phyloP scores from a whole-genome alignment of 2,797 vertebrate genomes.

The Squalus acanthias region DNA sequence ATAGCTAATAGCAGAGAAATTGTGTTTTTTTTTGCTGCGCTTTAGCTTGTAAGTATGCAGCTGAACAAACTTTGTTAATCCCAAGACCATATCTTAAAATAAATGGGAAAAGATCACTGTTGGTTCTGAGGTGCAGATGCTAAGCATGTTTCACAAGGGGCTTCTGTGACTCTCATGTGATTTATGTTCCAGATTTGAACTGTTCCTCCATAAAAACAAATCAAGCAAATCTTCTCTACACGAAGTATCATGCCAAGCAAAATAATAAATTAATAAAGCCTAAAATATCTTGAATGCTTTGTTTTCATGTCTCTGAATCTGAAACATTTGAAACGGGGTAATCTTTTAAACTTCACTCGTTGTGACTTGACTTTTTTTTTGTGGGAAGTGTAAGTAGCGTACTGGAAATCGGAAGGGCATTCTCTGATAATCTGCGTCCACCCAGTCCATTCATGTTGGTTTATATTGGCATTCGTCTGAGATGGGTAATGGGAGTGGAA shows the following conservation, averaged over 20 bases:
- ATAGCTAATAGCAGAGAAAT: not conserved
- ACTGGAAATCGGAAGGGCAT: not conserved
- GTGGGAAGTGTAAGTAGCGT: not conserved
- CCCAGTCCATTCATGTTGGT: conserved; percentile 17
- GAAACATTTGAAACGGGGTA: not conserved
- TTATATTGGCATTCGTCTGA: conserved; percentile 14
- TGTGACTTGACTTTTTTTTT: not conserved
- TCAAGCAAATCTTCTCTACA: not conserved
- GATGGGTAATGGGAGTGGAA: conserved; percentile 31
- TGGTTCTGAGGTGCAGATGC: conserved; percentile 14
- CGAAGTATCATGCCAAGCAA: not conserved
- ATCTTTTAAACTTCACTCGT: not conserved
- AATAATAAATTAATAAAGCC: not conserved
- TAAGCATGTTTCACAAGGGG: conserved; percentile 30
- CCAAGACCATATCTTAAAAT: conserved; percentile 35
- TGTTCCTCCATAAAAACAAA: not conserved
- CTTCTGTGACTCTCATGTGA: not conserved
- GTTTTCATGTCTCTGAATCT: not conserved
- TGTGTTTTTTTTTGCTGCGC: not conserved
- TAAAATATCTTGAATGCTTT: not conserved
- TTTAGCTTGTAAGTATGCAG: conserved; percentile 1
- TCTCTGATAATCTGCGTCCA: not conserved
- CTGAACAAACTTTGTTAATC: conserved; percentile 35
- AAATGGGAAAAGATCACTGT: conserved; percentile 25
- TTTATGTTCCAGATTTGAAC: not conserved